Base-by-base conservation (phyloP, 1,140 invertebrate species). In the Bombus terrestris region DNA sequence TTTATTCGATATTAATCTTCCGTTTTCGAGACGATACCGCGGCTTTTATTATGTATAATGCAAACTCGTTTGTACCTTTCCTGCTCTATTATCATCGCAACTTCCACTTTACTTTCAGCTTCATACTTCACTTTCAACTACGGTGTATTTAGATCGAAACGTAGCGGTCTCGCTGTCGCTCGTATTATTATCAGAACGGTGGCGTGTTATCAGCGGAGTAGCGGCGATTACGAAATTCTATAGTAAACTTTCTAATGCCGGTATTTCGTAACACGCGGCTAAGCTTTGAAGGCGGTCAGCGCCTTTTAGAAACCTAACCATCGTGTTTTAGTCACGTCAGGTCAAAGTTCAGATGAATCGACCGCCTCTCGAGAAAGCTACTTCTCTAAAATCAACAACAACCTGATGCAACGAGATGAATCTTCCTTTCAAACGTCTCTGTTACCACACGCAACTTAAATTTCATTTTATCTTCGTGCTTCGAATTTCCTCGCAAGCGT, bases 1-100 rank as follows among this genome's bases (percentile, higher is more conserved):
- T 81, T 81, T 81, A 81, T 59, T 72, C 66, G 13, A 12, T 79
- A 80, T 80, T 80, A 80, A 69, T 80, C 78, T 69, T 69, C 32
- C 41, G 43, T 35, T 68, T 68, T 69, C 53, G 1, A 41, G 75
- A 53, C 1, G 25, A 77, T 39, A 25, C 57, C 10, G 9, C 22
- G 22, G 15, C 57, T 39, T 77, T 39, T 77, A 62, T 62, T n/a
- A 13, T 22, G 57, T 22, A 25, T 62, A 47, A 76, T 32, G n/a
- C 35, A 10, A 9, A 76, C 47, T 75, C 74, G 74, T 76, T 76
- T n/a, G 53, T 77, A 62, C 12, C 4, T 77, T 37, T 74, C 73
- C 18, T 35, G 28, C 68, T 69, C 37, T 35, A 39, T 39, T 39
- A 39, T 69, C 35, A 2, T 28, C 5, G 43, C 39, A 32, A 43